phyloP scores from a whole-genome alignment of 2,888 invertebrate species.

The Clitarchus hookeri region DNA sequence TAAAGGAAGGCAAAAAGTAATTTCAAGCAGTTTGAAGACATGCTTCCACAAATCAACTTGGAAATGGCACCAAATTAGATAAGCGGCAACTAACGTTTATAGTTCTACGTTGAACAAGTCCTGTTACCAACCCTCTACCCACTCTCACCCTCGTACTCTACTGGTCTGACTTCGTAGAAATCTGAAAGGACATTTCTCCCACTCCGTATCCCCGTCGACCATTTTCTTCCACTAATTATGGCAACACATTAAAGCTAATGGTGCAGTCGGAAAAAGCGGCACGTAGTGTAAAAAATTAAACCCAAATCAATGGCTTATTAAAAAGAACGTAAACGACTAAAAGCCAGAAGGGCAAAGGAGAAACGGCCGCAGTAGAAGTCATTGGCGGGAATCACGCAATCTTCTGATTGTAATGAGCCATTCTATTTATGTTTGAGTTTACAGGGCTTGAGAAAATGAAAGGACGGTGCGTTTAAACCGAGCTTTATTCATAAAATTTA shows the following conservation, averaged over 20 bases:
- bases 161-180: not conserved
- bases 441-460: not conserved
- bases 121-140: not conserved
- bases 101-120: not conserved
- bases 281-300: not conserved
- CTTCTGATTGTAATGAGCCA: not conserved
- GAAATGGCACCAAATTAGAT: conserved; percentile 24
- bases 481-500: too few relatives aligned
- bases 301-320: not conserved
- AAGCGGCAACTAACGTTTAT: conserved; percentile 20
- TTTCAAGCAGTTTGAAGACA: conserved; percentile 24
- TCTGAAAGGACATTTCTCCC: not conserved
- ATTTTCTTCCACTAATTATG: not conserved
- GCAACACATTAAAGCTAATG: not conserved
- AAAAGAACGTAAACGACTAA: not conserved
- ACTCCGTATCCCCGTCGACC: not conserved
- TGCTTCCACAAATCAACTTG: conserved; percentile 23
- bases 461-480: too few relatives aligned
- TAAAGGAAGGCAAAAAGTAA: conserved; percentile 17
- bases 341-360: not conserved
- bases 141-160: not conserved
- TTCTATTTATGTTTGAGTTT: not conserved
- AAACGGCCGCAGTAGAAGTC: not conserved
- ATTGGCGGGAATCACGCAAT: not conserved
- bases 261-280: not conserved